phyloP scores from a whole-genome alignment of 2,888 invertebrate genomes.

The Ennomos erosarius region DNA sequence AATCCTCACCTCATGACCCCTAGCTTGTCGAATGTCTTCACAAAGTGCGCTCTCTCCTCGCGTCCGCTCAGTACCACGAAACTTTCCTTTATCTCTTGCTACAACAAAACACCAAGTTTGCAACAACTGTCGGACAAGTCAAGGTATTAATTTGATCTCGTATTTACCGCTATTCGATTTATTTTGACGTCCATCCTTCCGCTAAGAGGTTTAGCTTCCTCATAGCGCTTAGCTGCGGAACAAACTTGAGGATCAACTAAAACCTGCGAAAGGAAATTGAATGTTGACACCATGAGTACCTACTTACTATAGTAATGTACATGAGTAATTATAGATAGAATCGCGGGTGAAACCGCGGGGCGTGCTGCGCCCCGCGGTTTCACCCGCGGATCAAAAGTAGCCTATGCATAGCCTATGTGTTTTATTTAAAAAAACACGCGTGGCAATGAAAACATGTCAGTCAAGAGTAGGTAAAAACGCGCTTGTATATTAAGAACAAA shows the following conservation, averaged over 20 bases:
- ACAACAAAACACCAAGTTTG: slow-evolving; percentile 50
- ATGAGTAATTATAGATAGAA: too few relatives aligned
- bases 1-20: slow-evolving; percentile 68
- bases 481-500: too few relatives aligned
- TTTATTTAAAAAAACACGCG: too few relatives aligned
- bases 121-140: slow-evolving; percentile 23
- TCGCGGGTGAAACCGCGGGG: too few relatives aligned
- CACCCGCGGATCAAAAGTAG: too few relatives aligned
- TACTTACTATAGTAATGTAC: too few relatives aligned
- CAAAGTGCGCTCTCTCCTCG: slow-evolving; percentile 55
- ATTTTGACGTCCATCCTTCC: slow-evolving; percentile 68
- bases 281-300: too few relatives aligned
- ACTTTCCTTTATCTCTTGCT: slow-evolving; percentile 81
- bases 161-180: slow-evolving; percentile 72
- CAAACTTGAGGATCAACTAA: slow-evolving; percentile 56
- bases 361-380: too few relatives aligned
- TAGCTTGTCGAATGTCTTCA: slow-evolving; percentile 62
- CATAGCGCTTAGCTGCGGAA: slow-evolving; percentile 52
- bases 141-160: slow-evolving; percentile 32
- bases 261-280: slow-evolving; percentile 46
- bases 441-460: too few relatives aligned
- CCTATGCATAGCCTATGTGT: too few relatives aligned
- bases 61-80: slow-evolving; percentile 62
- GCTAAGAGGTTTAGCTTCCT: slow-evolving; percentile 67
- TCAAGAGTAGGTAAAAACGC: too few relatives aligned